These are phyloP conservation scores for Lampropteryx suffumata DNA, from an alignment of 2,888 invertebrate genomes.

Conservation along the genomic window DNA sequence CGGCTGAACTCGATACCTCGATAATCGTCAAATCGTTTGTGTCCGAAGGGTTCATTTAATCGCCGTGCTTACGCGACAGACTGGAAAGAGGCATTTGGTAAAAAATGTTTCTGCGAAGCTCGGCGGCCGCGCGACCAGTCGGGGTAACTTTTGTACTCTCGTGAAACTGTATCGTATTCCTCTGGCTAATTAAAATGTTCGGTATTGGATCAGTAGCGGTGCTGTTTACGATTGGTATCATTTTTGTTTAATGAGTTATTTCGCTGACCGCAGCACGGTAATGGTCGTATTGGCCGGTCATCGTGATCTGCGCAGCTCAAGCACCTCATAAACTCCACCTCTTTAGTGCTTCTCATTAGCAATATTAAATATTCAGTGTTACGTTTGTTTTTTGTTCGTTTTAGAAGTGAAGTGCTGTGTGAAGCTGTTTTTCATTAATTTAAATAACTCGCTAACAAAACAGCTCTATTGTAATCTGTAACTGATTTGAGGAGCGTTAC, in stretches of 20 bases:
- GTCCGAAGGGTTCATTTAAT: constrained; percentile 45
- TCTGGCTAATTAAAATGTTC: constrained; percentile 75
- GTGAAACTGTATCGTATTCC: constrained; percentile 55
- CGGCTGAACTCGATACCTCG: constrained; percentile 40
- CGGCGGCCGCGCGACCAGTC: constrained; percentile 33
- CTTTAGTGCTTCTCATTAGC: constrained; percentile 33
- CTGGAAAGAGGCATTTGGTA: constrained; percentile 51
- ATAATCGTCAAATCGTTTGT: constrained; percentile 47
- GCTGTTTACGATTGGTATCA: constrained; percentile 70
- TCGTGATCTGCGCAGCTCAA: constrained; percentile 26
- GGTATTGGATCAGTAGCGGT: constrained; percentile 61
- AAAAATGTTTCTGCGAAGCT: constrained; percentile 58
- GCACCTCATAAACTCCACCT: constrained; percentile 30
- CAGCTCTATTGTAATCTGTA: constrained; percentile 13
- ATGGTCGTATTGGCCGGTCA: constrained; percentile 35
- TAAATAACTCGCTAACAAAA: constrained; percentile 13
- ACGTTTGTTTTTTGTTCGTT: constrained; percentile 12
- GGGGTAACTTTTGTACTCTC: constrained; percentile 40
- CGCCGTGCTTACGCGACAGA: constrained; percentile 49
- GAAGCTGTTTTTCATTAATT: constrained; percentile 12
- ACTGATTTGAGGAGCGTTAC: constrained; percentile 23
- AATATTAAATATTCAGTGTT: constrained; percentile 23
- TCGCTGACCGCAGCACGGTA: constrained; percentile 46
- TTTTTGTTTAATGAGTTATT: constrained; percentile 76
- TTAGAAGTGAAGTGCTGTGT: constrained; percentile 4